Percentiles rank a stretch among this genome's conserved stretches.
These are phyloP conservation scores for Cygnus buccinator DNA, from an alignment of 2,113 vertebrate genomes.

Conservation along the genomic window DNA sequence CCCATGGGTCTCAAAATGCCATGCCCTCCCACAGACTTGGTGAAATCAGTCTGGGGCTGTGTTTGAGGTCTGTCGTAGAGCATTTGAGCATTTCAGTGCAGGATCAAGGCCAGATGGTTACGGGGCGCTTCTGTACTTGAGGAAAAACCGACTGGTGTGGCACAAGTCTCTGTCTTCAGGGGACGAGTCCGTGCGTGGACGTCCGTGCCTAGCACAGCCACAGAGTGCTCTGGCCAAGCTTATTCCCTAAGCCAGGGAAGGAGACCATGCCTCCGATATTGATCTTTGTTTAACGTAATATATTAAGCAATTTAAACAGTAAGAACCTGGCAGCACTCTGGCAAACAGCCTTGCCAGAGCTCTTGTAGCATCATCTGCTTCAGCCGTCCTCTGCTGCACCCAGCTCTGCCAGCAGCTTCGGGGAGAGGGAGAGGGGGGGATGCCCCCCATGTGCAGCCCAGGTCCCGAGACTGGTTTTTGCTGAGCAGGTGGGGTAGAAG, in stretches of 20 bases:
- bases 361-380: not conserved
- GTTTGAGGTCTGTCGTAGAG: not conserved
- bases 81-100: not conserved
- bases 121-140: not conserved
- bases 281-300: constrained; percentile 6
- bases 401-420: not conserved
- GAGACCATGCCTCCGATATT: not conserved
- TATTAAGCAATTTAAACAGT: constrained; percentile 5
- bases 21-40: accelerated
- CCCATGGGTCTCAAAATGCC: not conserved
- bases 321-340: constrained; percentile 15
- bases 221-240: not conserved
- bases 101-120: not conserved
- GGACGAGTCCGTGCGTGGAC: accelerated
- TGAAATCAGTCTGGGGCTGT: not conserved
- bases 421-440: not conserved
- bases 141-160: accelerated
- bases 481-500: not conserved
- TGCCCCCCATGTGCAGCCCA: not conserved
- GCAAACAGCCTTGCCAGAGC: not conserved
- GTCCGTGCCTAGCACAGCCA: not conserved
- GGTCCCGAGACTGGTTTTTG: not conserved
- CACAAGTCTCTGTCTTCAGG: not conserved
- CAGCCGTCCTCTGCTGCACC: not conserved
- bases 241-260: not conserved